Evolutionary conservation across 2,797 vertebrate genomes (phyloP).

Genomic region (Spizella passerina): DNA sequence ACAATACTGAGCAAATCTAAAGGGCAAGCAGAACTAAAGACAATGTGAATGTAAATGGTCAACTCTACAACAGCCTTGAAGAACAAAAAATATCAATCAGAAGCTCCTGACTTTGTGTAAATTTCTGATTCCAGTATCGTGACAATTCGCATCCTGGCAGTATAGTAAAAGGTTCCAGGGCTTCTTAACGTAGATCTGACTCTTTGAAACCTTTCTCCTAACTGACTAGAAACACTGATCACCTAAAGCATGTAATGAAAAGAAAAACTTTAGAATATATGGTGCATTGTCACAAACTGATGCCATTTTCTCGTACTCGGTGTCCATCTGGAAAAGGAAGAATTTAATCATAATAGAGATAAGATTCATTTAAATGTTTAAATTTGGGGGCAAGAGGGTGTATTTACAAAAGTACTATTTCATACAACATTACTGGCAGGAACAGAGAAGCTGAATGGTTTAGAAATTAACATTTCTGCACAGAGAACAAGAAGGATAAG

Average conservation of each 20-base stretch:
- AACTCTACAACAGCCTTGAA: not conserved
- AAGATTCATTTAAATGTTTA: not conserved
- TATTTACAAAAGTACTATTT: not conserved
- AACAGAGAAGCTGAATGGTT: not conserved
- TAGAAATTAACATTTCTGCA: not conserved
- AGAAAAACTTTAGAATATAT: not conserved
- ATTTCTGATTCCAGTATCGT: not conserved
- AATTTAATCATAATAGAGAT: not conserved
- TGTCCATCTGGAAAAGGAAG: not conserved
- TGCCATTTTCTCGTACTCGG: not conserved
- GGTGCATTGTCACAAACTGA: not conserved
- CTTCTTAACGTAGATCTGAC: not conserved
- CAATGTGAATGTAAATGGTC: not conserved
- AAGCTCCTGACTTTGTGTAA: not conserved
- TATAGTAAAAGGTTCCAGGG: not conserved
- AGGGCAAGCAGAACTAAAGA: not conserved
- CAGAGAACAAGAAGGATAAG: not conserved
- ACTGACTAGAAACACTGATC: not conserved
- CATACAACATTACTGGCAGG: not conserved
- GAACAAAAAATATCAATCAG: not conserved
- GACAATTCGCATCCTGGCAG: not conserved
- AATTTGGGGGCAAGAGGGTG: rapidly evolving
- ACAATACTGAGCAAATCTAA: not conserved
- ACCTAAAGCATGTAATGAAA: not conserved
- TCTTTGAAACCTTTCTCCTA: not conserved